Percentiles rank a stretch among this genome's conserved stretches.
phyloP scores from a whole-genome alignment of 2,113 vertebrate genomes.

The Phylloscopus trochilus region DNA sequence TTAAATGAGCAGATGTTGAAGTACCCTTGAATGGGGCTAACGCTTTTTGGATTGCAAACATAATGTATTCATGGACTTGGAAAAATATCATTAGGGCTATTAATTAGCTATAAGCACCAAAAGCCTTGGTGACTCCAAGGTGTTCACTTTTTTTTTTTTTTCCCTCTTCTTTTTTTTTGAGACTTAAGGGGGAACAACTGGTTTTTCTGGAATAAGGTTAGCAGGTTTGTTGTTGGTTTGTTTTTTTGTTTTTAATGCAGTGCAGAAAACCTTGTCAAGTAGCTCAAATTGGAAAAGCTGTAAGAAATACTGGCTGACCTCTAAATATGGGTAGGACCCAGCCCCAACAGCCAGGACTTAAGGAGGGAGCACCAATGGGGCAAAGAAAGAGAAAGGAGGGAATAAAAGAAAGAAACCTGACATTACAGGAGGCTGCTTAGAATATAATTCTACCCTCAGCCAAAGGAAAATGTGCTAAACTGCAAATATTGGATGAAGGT shows the following conservation, averaged over 20 bases:
- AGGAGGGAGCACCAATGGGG: neutral
- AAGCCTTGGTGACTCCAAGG: slow-evolving; percentile 67
- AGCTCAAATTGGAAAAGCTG: neutral
- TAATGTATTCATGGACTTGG: slow-evolving; percentile 88
- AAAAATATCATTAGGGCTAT: slow-evolving; percentile 85
- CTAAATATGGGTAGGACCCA: neutral
- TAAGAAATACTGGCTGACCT: neutral
- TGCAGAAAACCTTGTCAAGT: neutral
- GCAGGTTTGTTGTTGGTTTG: neutral
- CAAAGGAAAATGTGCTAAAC: neutral
- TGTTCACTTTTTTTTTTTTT: neutral
- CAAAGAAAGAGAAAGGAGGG: neutral
- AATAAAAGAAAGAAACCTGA: slow-evolving; percentile 10
- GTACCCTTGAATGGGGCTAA: slow-evolving; percentile 86
- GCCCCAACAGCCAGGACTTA: neutral
- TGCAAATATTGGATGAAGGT: neutral
- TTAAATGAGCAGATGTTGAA: slow-evolving; percentile 96
- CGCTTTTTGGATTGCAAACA: slow-evolving; percentile 77
- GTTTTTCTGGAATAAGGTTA: slow-evolving; percentile 5
- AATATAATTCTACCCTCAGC: neutral
- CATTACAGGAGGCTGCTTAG: neutral
- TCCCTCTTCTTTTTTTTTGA: neutral
- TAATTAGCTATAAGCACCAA: slow-evolving; percentile 85
- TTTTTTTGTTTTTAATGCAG: neutral
- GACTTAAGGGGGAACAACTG: slow-evolving; percentile 48